Evolutionary conservation across 2,888 invertebrate species (phyloP).

Genomic region (Meandrusa payeni): DNA sequence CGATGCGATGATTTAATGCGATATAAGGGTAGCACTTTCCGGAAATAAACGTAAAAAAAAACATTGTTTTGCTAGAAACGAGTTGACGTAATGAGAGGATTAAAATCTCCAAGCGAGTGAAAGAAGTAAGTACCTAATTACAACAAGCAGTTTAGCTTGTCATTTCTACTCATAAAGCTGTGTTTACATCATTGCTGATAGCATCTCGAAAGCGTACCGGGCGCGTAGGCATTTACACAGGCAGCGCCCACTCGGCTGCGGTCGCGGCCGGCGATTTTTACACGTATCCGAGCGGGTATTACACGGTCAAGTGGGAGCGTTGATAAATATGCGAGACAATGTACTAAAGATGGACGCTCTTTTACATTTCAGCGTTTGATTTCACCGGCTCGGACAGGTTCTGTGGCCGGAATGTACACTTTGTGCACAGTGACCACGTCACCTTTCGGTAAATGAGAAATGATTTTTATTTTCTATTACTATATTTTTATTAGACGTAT

Average conservation of each 20-base stretch:
- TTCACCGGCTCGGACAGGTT: slow-evolving; percentile 61
- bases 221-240: slow-evolving; percentile 74
- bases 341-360: slow-evolving; percentile 43
- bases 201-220: slow-evolving; percentile 65
- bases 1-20: no score
- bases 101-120: slow-evolving; percentile 18
- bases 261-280: slow-evolving; percentile 57
- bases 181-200: slow-evolving; percentile 52
- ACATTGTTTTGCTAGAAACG: background rate
- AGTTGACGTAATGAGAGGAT: background rate
- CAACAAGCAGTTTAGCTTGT: slow-evolving; percentile 44
- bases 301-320: slow-evolving; percentile 61
- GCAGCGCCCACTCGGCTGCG: slow-evolving; percentile 61
- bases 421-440: slow-evolving; percentile 2
- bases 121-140: slow-evolving; percentile 37
- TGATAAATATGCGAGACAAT: slow-evolving; percentile 51
- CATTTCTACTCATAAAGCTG: slow-evolving; percentile 43
- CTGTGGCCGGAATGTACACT: slow-evolving; percentile 51
- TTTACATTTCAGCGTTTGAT: slow-evolving; percentile 54
- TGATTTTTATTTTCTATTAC: no score
- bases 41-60: slow-evolving; percentile 2
- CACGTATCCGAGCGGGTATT: slow-evolving; percentile 59
- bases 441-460: background rate
- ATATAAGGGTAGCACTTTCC: no score
- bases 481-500: no score